Evolutionary conservation across 2,113 vertebrate species (phyloP), one percentile per base, ranked within the genome.

Genomic region (Eptatretus burgeri): DNA sequence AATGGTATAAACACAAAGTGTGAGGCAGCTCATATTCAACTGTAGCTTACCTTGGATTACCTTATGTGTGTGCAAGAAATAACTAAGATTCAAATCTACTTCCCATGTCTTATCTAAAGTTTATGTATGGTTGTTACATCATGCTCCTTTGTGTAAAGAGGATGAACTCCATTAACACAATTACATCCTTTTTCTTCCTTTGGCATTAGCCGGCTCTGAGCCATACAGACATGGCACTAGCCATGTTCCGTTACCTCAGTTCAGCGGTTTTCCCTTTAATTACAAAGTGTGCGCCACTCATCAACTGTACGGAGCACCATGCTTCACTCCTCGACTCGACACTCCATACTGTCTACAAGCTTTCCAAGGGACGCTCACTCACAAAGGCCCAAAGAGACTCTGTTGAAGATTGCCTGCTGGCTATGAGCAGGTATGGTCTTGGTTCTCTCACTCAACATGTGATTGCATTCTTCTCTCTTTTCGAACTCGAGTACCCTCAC

Each of bases 361-460:
- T 98, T 14, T 95, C 86, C 71, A 98, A 93, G 67, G 87, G 91
- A 27, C 84, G 84, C 0, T 85, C 86, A 1, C 85, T 98, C 71
- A 98, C 87, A 52, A 98, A 98, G 74, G 91, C 89, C 16, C 91
- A 98, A 67, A 78, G 91, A 67, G 87, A 98, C 51, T 85, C 91
- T 49, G 94, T 98, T 53, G 86, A 98, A 73, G 87, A 94, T 70
- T 98, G 91, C 66, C 72, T 98, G 68, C 81, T 95, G 64, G 78
- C 85, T 52, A 78, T 95, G 66, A 93, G 89, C 80, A 85, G 81
- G 91, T 98, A 74, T 51, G 51, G 17, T 14, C 27, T 41, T 18
- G 11, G 50, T 65, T 50, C 50, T 14, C 50, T 19, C 49, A 41
- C n/a, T 52, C 17, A n/a, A 16, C 13, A 64, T 14, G 50, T 64